Percentiles rank a stretch among this genome's conserved stretches.
These are phyloP conservation scores for Leptinotarsa undecemlineata DNA, from an alignment of 1,140 invertebrate genomes.

Conservation along the genomic window DNA sequence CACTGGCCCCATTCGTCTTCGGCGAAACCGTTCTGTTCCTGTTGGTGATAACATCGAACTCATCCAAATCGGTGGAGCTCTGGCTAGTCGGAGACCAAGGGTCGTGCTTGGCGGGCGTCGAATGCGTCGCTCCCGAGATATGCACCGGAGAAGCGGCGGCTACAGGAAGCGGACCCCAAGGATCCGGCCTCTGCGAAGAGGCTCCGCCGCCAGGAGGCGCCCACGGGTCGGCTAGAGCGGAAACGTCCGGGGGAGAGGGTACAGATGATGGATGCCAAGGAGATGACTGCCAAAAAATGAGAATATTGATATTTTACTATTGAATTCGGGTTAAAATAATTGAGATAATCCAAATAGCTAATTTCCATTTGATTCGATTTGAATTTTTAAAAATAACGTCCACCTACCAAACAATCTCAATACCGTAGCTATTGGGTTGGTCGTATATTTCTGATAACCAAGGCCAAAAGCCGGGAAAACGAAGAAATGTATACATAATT, in stretches of 20 bases:
- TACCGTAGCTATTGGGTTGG: too few relatives aligned
- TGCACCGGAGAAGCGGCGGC: conserved; percentile 36
- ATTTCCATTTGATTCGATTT: too few relatives aligned
- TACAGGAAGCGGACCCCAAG: conserved; percentile 54
- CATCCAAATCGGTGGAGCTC: conserved; percentile 75
- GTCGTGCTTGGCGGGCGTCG: conserved; percentile 44
- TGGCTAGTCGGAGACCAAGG: conserved; percentile 54
- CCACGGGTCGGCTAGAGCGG: conserved; percentile 37
- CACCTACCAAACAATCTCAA: too few relatives aligned
- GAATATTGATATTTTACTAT: too few relatives aligned
- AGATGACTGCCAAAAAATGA: conserved; percentile 36
- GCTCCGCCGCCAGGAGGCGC: conserved; percentile 31
- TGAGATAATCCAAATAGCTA: too few relatives aligned
- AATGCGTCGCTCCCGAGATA: neutral
- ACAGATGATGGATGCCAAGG: conserved; percentile 43
- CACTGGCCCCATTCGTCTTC: conserved; percentile 48
- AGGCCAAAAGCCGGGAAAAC: too few relatives aligned
- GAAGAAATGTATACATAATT: too few relatives aligned
- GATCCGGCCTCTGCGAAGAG: conserved; percentile 54
- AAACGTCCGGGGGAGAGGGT: conserved; percentile 37
- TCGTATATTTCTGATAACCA: too few relatives aligned
- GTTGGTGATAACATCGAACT: conserved; percentile 83
- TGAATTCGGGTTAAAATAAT: too few relatives aligned
- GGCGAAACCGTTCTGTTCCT: conserved; percentile 54
- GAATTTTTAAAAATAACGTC: too few relatives aligned